Evolutionary conservation across 2,797 vertebrate species (phyloP).

Genomic region (Garrulus glandarius): DNA sequence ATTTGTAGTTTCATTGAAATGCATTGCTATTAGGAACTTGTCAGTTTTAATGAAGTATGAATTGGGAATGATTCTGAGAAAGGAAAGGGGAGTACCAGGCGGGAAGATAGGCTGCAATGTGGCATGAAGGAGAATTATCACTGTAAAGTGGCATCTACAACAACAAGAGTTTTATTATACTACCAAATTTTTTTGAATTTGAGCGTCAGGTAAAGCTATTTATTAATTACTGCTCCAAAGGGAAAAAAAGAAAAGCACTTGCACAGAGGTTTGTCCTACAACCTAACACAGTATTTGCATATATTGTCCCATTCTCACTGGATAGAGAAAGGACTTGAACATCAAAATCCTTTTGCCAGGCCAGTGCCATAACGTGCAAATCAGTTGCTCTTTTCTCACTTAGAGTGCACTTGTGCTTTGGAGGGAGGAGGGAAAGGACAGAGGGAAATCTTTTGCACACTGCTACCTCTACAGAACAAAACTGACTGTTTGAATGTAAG

Average conservation of each 20-base stretch:
- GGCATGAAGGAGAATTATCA: background rate
- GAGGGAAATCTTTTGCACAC: background rate
- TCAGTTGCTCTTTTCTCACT: background rate
- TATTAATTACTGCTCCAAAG: background rate
- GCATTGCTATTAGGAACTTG: background rate
- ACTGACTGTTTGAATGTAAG: background rate
- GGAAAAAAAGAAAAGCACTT: background rate
- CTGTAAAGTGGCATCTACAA: background rate
- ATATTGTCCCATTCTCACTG: background rate
- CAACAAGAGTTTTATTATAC: background rate
- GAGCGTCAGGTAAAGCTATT: background rate
- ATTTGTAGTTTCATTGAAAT: background rate
- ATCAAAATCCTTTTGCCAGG: background rate
- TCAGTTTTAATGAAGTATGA: background rate
- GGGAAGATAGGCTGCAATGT: background rate
- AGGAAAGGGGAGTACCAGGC: background rate
- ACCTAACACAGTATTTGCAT: background rate
- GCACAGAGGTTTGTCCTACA: background rate
- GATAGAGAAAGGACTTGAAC: background rate
- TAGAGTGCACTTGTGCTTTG: background rate
- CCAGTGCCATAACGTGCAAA: background rate
- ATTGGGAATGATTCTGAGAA: background rate
- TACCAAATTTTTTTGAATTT: background rate
- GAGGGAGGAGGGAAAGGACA: fast-evolving
- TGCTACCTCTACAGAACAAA: background rate